A percentile compares a stretch with the other conserved stretches of the same genome.
Evolutionary conservation across 2,113 vertebrate genomes (phyloP).

Genomic region (Spizaetus ornatus): DNA sequence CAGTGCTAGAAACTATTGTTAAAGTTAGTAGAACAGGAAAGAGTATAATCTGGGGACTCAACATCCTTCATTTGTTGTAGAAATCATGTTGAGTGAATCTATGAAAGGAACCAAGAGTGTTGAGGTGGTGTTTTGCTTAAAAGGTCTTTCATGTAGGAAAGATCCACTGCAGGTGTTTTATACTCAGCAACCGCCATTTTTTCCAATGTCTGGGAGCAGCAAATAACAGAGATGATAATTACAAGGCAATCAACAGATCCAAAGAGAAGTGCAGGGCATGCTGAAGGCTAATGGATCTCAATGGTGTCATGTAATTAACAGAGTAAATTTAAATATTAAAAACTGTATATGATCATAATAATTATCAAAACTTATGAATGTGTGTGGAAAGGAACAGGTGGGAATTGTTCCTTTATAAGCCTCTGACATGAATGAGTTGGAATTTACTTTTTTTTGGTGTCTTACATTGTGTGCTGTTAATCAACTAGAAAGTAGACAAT

Average conservation of each 20-base stretch:
- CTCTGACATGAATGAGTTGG: neutral
- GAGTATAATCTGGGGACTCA: neutral
- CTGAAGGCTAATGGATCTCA: neutral
- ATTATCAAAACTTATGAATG: neutral
- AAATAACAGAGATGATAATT: neutral
- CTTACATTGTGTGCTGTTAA: neutral
- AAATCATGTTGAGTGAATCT: neutral
- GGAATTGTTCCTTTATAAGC: neutral
- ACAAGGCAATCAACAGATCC: neutral
- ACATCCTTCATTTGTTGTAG: neutral
- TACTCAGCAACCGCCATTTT: fast-evolving
- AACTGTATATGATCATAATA: neutral
- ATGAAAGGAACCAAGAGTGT: neutral
- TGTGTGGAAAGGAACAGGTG: neutral
- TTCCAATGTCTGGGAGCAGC: neutral
- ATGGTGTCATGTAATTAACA: neutral
- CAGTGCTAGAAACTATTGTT: neutral
- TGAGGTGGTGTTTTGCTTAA: neutral
- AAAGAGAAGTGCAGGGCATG: neutral
- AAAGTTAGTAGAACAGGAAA: neutral
- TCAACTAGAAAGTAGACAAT: neutral
- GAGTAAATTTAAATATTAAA: neutral
- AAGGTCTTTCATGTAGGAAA: neutral
- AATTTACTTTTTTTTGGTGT: neutral
- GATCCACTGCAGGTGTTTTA: neutral